A percentile compares a stretch with the other conserved stretches of the same genome.
phyloP scores from a whole-genome alignment of 2,113 vertebrate species.

The Fulica atra region DNA sequence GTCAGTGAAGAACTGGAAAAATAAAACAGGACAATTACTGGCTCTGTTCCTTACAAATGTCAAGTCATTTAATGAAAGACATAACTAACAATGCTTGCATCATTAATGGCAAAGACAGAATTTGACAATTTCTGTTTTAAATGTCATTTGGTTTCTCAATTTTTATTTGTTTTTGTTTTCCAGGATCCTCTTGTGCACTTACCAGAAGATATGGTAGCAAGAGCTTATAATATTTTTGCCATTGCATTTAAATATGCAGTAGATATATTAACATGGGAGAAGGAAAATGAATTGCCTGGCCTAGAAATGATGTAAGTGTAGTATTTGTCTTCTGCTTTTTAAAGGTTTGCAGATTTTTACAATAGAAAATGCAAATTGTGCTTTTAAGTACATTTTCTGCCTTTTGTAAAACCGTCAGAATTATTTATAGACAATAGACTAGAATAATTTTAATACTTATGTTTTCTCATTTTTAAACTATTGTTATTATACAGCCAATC shows the following conservation, averaged over 20 bases:
- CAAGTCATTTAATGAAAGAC: background rate
- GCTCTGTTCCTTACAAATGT: background rate
- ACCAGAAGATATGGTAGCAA: slow-evolving; percentile 87
- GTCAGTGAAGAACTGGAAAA: background rate
- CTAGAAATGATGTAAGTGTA: slow-evolving; percentile 86
- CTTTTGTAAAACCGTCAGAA: background rate
- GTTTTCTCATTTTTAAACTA: background rate
- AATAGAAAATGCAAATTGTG: background rate
- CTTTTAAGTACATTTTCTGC: background rate
- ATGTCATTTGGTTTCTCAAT: background rate
- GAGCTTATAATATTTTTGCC: slow-evolving; percentile 89
- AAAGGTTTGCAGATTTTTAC: background rate
- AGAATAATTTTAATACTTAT: background rate
- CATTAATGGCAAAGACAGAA: background rate
- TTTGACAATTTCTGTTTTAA: background rate
- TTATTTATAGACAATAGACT: background rate
- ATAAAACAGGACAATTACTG: background rate
- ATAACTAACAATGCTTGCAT: background rate
- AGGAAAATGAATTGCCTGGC: slow-evolving; percentile 87
- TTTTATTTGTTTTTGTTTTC: slow-evolving; percentile 3
- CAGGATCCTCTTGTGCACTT: slow-evolving; percentile 91
- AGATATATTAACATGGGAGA: slow-evolving; percentile 94
- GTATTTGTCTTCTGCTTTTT: background rate
- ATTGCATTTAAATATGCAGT: slow-evolving; percentile 94
- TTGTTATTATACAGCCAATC: background rate